Evolutionary conservation across 2,888 invertebrate species (phyloP).

Genomic region (Malacosoma neustria): DNA sequence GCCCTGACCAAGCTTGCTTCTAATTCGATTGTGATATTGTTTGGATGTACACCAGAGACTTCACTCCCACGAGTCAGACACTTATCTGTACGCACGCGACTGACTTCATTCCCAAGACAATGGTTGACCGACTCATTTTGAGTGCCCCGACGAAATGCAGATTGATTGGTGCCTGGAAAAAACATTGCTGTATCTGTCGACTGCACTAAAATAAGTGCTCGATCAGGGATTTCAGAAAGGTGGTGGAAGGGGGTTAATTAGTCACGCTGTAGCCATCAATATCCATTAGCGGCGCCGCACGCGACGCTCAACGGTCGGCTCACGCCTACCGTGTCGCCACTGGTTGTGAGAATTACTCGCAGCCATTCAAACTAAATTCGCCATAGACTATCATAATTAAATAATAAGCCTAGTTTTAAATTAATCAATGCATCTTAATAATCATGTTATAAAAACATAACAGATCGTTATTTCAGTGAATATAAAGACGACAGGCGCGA

Average conservation of each 20-base stretch:
- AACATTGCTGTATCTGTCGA: slow-evolving; percentile 30
- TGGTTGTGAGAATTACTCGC: slow-evolving; percentile 12
- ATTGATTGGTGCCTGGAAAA: slow-evolving; percentile 38
- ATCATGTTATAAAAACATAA: neutral
- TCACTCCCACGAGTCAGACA: slow-evolving; percentile 38
- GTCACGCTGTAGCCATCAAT: slow-evolving; percentile 67
- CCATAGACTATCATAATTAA: neutral
- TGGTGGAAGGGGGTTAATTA: slow-evolving; percentile 58
- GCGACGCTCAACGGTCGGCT: slow-evolving; percentile 40
- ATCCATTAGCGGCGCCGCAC: slow-evolving; percentile 72
- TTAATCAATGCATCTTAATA: neutral
- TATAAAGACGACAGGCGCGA: slow-evolving; percentile 13
- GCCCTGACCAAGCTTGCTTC: slow-evolving; percentile 51
- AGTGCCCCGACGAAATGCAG: slow-evolving; percentile 30
- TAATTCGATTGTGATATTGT: slow-evolving; percentile 68
- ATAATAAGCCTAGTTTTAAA: neutral
- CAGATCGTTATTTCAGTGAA: neutral
- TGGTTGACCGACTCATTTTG: slow-evolving; percentile 30
- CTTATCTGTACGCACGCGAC: slow-evolving; percentile 35
- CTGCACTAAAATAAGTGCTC: slow-evolving; percentile 31
- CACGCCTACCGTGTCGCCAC: slow-evolving; percentile 19
- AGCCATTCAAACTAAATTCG: slow-evolving; percentile 2
- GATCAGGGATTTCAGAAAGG: slow-evolving; percentile 33
- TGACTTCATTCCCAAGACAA: slow-evolving; percentile 40
- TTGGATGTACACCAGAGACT: slow-evolving; percentile 41